Evolutionary conservation across 2,888 invertebrate species (phyloP).

Genomic region (Trichogramma dendrolimi): DNA sequence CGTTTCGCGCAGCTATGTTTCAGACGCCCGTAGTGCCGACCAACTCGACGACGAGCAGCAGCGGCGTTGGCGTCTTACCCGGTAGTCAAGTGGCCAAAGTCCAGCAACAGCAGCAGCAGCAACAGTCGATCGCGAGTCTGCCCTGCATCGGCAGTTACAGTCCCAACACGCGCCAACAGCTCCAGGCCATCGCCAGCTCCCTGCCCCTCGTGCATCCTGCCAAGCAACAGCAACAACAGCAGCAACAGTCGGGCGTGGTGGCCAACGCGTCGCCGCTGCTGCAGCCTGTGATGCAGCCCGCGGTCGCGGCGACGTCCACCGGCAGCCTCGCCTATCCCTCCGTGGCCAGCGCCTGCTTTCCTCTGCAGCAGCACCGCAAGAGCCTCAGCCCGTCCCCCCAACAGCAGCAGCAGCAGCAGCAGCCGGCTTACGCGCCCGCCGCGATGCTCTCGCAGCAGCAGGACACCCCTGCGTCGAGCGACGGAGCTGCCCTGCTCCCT

Average conservation of each 20-base stretch:
- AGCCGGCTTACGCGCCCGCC: slow-evolving; percentile 29
- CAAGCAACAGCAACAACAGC: slow-evolving; percentile 32
- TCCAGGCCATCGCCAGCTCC: slow-evolving; percentile 7
- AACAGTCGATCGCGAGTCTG: slow-evolving; percentile 6
- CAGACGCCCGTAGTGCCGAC: slow-evolving; percentile 57
- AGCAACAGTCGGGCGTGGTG: background rate
- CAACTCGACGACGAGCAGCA: slow-evolving; percentile 22
- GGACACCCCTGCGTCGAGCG: background rate
- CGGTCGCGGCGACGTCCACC: slow-evolving; percentile 36
- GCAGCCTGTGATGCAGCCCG: slow-evolving; percentile 47
- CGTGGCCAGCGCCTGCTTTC: slow-evolving; percentile 11
- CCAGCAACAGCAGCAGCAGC: slow-evolving; percentile 27
- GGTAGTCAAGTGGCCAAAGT: slow-evolving; percentile 45
- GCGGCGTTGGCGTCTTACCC: slow-evolving; percentile 11
- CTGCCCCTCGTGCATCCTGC: slow-evolving; percentile 52
- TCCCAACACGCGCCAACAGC: slow-evolving; percentile 8
- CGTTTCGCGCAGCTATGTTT: slow-evolving; percentile 58
- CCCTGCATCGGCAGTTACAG: slow-evolving; percentile 19
- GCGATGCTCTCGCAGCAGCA: background rate
- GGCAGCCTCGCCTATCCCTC: background rate
- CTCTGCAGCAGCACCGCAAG: slow-evolving; percentile 25
- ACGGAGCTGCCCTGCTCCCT: slow-evolving; percentile 30
- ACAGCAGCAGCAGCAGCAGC: too few relatives aligned
- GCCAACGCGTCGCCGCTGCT: slow-evolving; percentile 13
- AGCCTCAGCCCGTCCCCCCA: slow-evolving; percentile 46